Evolutionary conservation across 2,113 vertebrate genomes (phyloP).

Genomic region (Centropus unirufus): DNA sequence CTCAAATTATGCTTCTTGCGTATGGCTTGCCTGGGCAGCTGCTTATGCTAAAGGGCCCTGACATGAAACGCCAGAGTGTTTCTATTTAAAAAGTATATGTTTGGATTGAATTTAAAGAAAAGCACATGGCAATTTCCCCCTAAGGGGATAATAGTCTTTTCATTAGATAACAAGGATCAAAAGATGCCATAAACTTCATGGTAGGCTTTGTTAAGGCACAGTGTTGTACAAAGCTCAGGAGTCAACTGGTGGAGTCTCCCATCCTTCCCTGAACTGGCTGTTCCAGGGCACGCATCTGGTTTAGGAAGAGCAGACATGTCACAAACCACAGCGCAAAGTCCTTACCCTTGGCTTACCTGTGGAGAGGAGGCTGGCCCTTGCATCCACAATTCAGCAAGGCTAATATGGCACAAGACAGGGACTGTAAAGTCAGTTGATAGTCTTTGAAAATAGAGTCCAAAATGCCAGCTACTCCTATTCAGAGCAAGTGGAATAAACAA

Average conservation of each 20-base stretch:
- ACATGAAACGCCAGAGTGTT: conserved; percentile 2
- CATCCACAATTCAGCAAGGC: background rate
- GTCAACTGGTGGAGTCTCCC: background rate
- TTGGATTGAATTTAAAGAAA: conserved; percentile 84
- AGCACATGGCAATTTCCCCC: conserved; percentile 70
- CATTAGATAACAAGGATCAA: conserved; percentile 49
- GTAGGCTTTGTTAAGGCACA: background rate
- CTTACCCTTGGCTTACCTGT: background rate
- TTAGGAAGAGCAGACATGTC: background rate
- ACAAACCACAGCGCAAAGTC: accelerated
- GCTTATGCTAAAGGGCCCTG: conserved; percentile 64
- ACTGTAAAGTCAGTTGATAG: background rate
- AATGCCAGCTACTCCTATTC: background rate
- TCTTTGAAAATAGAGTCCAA: background rate
- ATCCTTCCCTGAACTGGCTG: background rate
- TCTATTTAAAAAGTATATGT: conserved; percentile 71
- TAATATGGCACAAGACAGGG: accelerated
- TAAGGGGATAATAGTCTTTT: conserved; percentile 77
- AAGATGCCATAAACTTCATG: conserved; percentile 25
- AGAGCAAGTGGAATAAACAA: background rate
- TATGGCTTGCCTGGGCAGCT: conserved; percentile 67
- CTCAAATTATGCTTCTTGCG: conserved; percentile 79
- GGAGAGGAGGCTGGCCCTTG: background rate
- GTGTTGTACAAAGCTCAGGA: background rate
- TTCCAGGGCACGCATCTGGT: background rate